A percentile compares a stretch with the other conserved stretches of the same genome.
These are phyloP conservation scores for Darevskia nairensis DNA, from an alignment of 2,797 vertebrate species.

Conservation along the genomic window DNA sequence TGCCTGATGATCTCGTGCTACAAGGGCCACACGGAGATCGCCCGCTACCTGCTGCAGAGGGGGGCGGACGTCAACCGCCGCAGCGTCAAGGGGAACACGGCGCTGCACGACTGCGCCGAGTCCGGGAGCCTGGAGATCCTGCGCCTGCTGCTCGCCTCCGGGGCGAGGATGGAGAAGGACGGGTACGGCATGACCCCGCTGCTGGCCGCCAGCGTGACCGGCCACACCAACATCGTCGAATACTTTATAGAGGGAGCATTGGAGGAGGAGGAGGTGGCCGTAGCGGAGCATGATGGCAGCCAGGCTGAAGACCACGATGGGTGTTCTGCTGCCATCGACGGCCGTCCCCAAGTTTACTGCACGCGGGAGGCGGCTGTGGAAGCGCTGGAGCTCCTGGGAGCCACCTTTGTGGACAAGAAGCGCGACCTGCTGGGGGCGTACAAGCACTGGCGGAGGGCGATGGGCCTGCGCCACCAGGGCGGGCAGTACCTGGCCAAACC, in stretches of 20 bases:
- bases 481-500: slow-evolving; percentile 83
- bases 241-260: slow-evolving; percentile 87
- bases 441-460: slow-evolving; percentile 92
- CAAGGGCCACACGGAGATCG: slow-evolving; percentile 96
- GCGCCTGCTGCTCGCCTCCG: slow-evolving; percentile 91
- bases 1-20: slow-evolving; percentile 98
- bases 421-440: slow-evolving; percentile 92
- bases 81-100: slow-evolving; percentile 96
- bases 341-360: slow-evolving; percentile 66
- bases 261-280: slow-evolving; percentile 25
- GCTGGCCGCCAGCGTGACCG: slow-evolving; percentile 93
- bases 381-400: slow-evolving; percentile 91
- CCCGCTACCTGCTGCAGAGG: slow-evolving; percentile 91
- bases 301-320: neutral
- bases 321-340: neutral
- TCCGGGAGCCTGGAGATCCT: slow-evolving; percentile 97
- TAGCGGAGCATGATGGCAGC: fast-evolving
- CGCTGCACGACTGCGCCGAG: slow-evolving; percentile 94
- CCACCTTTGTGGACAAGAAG: slow-evolving; percentile 97
- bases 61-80: slow-evolving; percentile 95
- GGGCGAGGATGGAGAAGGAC: slow-evolving; percentile 92
- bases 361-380: slow-evolving; percentile 87
- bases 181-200: slow-evolving; percentile 97
- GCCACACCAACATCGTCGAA: slow-evolving; percentile 97
- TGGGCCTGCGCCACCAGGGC: slow-evolving; percentile 90